Evolutionary conservation across 2,888 invertebrate genomes (phyloP).

Genomic region (Synergus japonicus): DNA sequence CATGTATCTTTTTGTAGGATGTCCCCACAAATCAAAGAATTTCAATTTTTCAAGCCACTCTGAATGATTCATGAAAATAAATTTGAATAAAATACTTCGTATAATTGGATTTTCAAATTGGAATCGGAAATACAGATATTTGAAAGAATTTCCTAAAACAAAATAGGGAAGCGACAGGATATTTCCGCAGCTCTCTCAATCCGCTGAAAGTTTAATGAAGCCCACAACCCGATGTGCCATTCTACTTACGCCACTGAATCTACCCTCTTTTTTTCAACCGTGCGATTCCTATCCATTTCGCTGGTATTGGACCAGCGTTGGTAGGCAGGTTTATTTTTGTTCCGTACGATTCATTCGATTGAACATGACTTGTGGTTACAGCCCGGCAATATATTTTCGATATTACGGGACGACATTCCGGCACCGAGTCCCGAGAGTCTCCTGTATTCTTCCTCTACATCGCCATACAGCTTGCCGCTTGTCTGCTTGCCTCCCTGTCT

Average conservation of each 20-base stretch:
- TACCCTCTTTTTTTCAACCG: constrained; percentile 37
- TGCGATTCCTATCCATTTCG: constrained; percentile 47
- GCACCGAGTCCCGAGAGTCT: constrained; percentile 60
- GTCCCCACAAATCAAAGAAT: no score
- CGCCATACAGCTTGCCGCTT: constrained; percentile 48
- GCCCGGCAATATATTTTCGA: constrained; percentile 69
- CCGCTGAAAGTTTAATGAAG: constrained; percentile 38
- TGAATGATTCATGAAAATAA: background rate
- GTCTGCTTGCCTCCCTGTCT: constrained; percentile 49
- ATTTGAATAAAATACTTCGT: background rate
- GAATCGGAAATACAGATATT: background rate
- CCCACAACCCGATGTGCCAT: constrained; percentile 14
- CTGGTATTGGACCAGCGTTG: constrained; percentile 26
- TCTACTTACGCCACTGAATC: constrained; percentile 30
- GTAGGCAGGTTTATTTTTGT: constrained; percentile 70
- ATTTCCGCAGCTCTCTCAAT: constrained; percentile 28
- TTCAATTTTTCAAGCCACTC: no score
- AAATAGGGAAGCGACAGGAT: constrained; percentile 21
- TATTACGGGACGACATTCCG: constrained; percentile 71
- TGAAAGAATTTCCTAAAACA: background rate
- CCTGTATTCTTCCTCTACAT: constrained; percentile 61
- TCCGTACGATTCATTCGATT: constrained; percentile 73
- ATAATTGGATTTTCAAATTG: background rate
- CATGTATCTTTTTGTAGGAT: no score
- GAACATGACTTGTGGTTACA: constrained; percentile 74